Percentiles rank a stretch among this genome's conserved stretches.
phyloP scores from a whole-genome alignment of 2,797 vertebrate genomes.

The Girardinus metallicus region DNA sequence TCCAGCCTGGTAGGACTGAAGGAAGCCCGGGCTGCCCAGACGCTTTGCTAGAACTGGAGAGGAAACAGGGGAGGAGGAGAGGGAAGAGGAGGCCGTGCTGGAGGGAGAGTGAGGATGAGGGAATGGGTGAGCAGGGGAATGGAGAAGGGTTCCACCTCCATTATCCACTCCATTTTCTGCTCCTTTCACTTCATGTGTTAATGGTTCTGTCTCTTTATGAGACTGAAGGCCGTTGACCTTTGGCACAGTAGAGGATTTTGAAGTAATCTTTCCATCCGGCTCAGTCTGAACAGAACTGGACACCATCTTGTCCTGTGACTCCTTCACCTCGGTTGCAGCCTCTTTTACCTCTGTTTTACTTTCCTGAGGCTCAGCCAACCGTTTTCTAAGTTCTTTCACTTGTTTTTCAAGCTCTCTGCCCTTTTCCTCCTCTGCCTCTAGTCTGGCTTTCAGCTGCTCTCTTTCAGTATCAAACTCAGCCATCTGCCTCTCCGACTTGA shows the following conservation, averaged over 20 bases:
- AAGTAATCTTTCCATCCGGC: conserved; percentile 63
- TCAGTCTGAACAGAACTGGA: conserved; percentile 87
- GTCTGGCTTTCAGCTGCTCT: conserved; percentile 86
- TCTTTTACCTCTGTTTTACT: conserved; percentile 50
- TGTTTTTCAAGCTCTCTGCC: conserved; percentile 87
- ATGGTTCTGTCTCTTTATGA: conserved; percentile 66
- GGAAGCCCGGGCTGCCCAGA: conserved; percentile 84
- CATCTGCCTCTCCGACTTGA: conserved; percentile 87
- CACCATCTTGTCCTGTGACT: conserved; percentile 47
- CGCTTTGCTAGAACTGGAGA: conserved; percentile 92
- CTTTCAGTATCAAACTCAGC: conserved; percentile 90
- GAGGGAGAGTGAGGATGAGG: conserved; percentile 84
- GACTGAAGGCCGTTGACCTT: conserved; percentile 77
- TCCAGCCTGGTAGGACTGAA: conserved; percentile 94
- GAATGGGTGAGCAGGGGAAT: conserved; percentile 72
- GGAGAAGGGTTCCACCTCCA: conserved; percentile 74
- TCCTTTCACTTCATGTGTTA: conserved; percentile 62
- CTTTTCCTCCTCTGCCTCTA: conserved; percentile 89
- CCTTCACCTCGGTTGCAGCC: conserved; percentile 38
- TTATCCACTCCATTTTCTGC: conserved; percentile 82
- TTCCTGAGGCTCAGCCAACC: conserved; percentile 69
- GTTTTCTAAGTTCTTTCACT: conserved; percentile 84
- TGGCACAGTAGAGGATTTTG: conserved; percentile 56
- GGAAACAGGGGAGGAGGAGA: conserved; percentile 94
- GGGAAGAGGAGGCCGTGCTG: conserved; percentile 92